A percentile compares a stretch with the other conserved stretches of the same genome.
Conservation (phyloP, 2,113 vertebrate genomes). For the Nanorana parkeri region DNA sequence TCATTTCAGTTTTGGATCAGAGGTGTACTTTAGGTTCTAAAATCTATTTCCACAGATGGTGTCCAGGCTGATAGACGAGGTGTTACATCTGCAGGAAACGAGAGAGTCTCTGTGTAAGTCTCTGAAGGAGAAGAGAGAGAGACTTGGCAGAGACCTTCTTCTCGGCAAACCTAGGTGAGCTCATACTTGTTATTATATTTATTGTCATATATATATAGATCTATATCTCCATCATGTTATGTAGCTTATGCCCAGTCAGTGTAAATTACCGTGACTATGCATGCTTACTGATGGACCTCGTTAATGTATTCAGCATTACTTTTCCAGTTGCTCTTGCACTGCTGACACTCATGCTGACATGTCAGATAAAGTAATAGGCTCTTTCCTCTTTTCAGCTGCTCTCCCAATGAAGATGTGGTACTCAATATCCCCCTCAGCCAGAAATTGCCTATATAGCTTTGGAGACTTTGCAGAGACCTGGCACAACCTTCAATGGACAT, state of each 20-base stretch:
- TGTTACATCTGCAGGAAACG: background rate
- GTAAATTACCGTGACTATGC: too few species aligned
- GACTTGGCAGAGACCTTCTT: constrained; percentile 2
- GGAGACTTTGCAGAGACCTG: background rate
- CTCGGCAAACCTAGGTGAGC: background rate
- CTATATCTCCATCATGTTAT: too few species aligned
- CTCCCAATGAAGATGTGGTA: constrained; percentile 28
- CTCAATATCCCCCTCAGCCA: constrained; percentile 25
- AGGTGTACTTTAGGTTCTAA: too few species aligned
- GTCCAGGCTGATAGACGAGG: background rate
- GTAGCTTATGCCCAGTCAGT: too few species aligned
- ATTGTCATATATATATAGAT: too few species aligned
- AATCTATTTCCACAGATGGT: constrained; percentile 19
- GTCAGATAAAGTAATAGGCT: background rate
- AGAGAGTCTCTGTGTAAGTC: constrained; percentile 17
- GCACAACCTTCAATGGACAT: background rate
- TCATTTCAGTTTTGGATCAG: too few species aligned
- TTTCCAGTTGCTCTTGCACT: too few species aligned
- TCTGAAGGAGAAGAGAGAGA: background rate
- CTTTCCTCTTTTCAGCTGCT: background rate
- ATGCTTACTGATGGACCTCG: too few species aligned
- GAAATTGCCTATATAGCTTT: constrained; percentile 5
- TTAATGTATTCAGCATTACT: too few species aligned
- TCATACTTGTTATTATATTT: too few species aligned
- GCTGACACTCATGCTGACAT: too few species aligned